phyloP scores from a whole-genome alignment of 2,113 vertebrate genomes.

The Orcinus orca region DNA sequence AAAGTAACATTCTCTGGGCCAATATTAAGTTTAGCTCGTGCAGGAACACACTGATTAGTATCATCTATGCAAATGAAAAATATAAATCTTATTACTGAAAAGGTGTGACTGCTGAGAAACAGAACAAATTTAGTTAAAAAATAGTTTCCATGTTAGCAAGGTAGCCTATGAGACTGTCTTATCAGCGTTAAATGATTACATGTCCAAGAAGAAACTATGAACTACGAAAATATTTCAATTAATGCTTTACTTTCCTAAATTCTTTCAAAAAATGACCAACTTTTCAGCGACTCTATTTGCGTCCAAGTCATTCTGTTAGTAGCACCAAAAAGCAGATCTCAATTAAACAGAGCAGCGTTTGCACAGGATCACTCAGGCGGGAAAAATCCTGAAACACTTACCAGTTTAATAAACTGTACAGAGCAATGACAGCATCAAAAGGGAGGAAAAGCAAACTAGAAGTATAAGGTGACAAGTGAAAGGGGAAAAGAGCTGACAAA shows the following conservation, averaged over 20 bases:
- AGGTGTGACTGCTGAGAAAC: constrained; percentile 48
- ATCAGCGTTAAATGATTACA: background rate
- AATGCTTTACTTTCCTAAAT: constrained; percentile 35
- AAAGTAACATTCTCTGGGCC: constrained; percentile 33
- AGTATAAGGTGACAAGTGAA: constrained; percentile 84
- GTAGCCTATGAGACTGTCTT: constrained; percentile 17
- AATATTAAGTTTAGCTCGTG: constrained; percentile 71
- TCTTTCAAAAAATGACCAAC: constrained; percentile 7
- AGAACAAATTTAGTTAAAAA: constrained; percentile 52
- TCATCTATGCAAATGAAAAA: constrained; percentile 55
- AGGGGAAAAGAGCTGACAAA: constrained; percentile 81
- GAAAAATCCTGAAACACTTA: constrained; percentile 88
- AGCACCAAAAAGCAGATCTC: constrained; percentile 77
- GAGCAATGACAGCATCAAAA: constrained; percentile 88
- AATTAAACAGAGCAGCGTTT: constrained; percentile 72
- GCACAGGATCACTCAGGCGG: constrained; percentile 67
- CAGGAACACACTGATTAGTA: constrained; percentile 75
- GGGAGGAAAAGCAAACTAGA: constrained; percentile 86
- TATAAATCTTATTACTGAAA: constrained; percentile 49
- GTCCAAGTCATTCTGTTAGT: constrained; percentile 81
- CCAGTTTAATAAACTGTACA: constrained; percentile 97
- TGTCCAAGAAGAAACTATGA: background rate
- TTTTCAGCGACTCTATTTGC: constrained; percentile 1
- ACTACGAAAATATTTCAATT: constrained; percentile 30
- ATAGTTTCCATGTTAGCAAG: constrained; percentile 61